A percentile compares a stretch with the other conserved stretches of the same genome.
Evolutionary conservation across 2,888 invertebrate genomes (phyloP).

Genomic region (Ophonus ardosiacus): DNA sequence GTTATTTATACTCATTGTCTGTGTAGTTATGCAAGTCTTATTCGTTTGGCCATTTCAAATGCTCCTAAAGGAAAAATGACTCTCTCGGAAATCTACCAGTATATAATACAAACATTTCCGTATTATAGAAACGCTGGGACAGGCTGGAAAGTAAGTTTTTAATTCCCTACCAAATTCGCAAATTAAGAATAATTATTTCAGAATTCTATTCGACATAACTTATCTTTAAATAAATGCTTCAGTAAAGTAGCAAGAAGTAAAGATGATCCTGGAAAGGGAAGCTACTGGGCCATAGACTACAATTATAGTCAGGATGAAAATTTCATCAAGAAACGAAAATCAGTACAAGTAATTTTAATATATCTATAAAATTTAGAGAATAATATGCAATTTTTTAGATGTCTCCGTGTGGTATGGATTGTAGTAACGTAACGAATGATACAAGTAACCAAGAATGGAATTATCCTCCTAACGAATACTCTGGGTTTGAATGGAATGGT

Average conservation of each 20-base stretch:
- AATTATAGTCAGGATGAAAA: constrained; percentile 79
- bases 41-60: constrained; percentile 83
- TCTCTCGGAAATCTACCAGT: constrained; percentile 85
- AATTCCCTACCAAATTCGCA: background rate
- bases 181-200: constrained; percentile 73
- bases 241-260: constrained; percentile 84
- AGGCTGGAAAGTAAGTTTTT: constrained; percentile 83
- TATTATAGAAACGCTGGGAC: constrained; percentile 84
- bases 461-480: constrained; percentile 41
- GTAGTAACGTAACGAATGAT: constrained; percentile 75
- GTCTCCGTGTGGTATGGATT: constrained; percentile 80
- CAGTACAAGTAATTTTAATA: constrained; percentile 75
- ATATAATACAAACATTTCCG: constrained; percentile 84
- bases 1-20: constrained; percentile 39
- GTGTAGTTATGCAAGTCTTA: constrained; percentile 83
- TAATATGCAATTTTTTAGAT: constrained; percentile 72
- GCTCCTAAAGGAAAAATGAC: constrained; percentile 85
- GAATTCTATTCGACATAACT: constrained; percentile 86
- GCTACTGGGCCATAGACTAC: constrained; percentile 81
- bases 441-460: constrained; percentile 74
- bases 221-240: constrained; percentile 86
- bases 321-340: constrained; percentile 76
- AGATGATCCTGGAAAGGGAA: constrained; percentile 85
- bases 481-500: constrained; percentile 40
- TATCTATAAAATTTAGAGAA: background rate